phyloP scores from a whole-genome alignment of 2,797 vertebrate species.

The Helarctos malayanus region DNA sequence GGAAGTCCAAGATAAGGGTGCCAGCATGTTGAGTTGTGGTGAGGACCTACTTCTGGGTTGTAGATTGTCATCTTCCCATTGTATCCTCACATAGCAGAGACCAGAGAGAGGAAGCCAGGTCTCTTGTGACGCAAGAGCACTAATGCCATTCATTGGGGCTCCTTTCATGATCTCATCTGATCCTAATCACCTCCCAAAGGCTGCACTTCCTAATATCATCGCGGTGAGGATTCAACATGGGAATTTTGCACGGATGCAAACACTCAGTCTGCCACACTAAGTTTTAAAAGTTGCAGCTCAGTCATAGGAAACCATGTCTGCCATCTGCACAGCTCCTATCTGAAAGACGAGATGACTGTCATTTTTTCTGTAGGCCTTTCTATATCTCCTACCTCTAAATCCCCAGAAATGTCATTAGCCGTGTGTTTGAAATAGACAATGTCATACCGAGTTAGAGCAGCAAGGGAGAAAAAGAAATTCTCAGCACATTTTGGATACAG shows the following conservation, averaged over 20 bases:
- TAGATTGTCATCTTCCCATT: neutral
- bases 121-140: neutral
- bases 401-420: conserved; percentile 60
- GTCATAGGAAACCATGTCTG: neutral
- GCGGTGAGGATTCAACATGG: neutral
- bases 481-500: conserved; percentile 53
- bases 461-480: conserved; percentile 43
- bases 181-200: neutral
- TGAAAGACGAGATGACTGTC: neutral
- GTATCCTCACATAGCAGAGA: neutral
- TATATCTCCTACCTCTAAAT: neutral
- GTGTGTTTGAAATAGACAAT: conserved; percentile 50
- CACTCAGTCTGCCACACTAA: neutral
- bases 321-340: neutral
- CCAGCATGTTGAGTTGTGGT: neutral
- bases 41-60: neutral
- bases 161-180: neutral
- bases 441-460: conserved; percentile 21
- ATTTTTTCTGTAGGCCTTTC: conserved; percentile 41
- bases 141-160: neutral
- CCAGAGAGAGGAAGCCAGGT: neutral
- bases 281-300: neutral
- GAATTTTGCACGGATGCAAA: neutral
- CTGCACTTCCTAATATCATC: neutral
- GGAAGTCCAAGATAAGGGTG: neutral